A percentile compares a stretch with the other conserved stretches of the same genome.
Conservation (phyloP, 1,140 invertebrate genomes). For the Macrosteles quadrilineatus region DNA sequence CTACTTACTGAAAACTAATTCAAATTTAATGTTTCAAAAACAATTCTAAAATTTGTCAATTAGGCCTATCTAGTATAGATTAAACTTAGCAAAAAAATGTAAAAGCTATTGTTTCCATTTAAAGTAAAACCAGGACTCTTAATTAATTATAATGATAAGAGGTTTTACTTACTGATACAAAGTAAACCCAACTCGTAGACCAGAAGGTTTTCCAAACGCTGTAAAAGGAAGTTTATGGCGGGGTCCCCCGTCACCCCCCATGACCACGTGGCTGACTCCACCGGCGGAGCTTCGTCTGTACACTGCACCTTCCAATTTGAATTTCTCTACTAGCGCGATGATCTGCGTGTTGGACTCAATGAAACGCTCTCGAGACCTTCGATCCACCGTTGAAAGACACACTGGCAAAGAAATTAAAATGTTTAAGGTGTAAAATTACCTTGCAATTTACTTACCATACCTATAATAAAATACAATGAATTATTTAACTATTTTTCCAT, state of each 20-base stretch:
- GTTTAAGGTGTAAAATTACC: too few species aligned
- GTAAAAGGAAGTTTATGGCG: constrained; percentile 63
- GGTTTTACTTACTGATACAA: constrained; percentile 69
- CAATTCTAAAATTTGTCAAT: too few species aligned
- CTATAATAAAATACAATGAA: too few species aligned
- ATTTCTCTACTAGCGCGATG: constrained; percentile 86
- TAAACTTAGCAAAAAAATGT: too few species aligned
- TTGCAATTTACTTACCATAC: too few species aligned
- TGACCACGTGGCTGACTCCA: constrained; percentile 46
- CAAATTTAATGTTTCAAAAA: too few species aligned
- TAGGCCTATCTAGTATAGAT: too few species aligned
- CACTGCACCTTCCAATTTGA: constrained; percentile 75
- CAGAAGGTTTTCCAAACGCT: constrained; percentile 70
- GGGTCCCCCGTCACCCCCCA: constrained; percentile 48
- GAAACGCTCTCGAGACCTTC: constrained; percentile 82
- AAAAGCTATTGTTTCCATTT: too few species aligned
- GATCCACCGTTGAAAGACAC: constrained; percentile 88
- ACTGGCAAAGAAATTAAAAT: too few species aligned
- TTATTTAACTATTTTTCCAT: too few species aligned
- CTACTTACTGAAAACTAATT: too few species aligned
- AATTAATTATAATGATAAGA: constrained; percentile 29
- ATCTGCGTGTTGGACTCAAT: constrained; percentile 93
- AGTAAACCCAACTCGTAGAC: constrained; percentile 69
- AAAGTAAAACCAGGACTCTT: too few species aligned
- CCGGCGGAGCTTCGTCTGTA: constrained; percentile 58